Evolutionary conservation across 2,113 vertebrate genomes (phyloP).

Genomic region (Ahaetulla prasina): DNA sequence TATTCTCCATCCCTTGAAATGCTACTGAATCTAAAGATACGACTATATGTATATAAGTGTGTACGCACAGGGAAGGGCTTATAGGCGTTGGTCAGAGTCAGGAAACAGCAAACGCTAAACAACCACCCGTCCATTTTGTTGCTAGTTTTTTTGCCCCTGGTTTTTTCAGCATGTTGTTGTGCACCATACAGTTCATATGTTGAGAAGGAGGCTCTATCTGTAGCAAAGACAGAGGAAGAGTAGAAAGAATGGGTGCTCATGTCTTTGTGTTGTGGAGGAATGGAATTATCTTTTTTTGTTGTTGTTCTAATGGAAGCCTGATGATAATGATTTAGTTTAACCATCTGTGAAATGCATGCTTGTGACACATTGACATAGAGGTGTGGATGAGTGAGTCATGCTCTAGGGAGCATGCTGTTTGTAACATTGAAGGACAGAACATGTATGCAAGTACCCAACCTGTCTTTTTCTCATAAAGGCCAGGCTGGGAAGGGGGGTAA

Average conservation of each 20-base stretch:
- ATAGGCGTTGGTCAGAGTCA: constrained; percentile 49
- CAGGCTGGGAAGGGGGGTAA: constrained; percentile 61
- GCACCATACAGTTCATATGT: constrained; percentile 65
- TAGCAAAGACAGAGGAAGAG: constrained; percentile 28
- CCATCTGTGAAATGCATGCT: constrained; percentile 78
- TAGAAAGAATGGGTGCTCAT: constrained; percentile 3
- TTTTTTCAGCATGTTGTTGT: constrained; percentile 50
- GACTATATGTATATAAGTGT: background rate
- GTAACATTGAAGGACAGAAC: constrained; percentile 44
- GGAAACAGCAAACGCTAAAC: constrained; percentile 53
- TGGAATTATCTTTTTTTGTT: constrained; percentile 63
- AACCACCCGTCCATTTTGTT: constrained; percentile 51
- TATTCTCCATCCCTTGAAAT: background rate
- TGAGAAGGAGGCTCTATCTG: constrained; percentile 35
- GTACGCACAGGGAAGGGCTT: background rate
- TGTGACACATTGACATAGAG: constrained; percentile 67
- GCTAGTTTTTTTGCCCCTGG: constrained; percentile 40
- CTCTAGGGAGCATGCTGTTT: constrained; percentile 58
- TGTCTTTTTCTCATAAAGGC: constrained; percentile 35
- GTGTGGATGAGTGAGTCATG: constrained; percentile 50
- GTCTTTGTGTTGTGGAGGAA: constrained; percentile 25
- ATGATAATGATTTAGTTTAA: constrained; percentile 79
- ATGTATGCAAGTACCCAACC: constrained; percentile 39
- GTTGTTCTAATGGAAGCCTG: constrained; percentile 67
- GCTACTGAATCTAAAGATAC: background rate